Evolutionary conservation across 2,888 invertebrate species (phyloP), one percentile per base, ranked within the genome.

Genomic region (Brachypalpus laphriformis): DNA sequence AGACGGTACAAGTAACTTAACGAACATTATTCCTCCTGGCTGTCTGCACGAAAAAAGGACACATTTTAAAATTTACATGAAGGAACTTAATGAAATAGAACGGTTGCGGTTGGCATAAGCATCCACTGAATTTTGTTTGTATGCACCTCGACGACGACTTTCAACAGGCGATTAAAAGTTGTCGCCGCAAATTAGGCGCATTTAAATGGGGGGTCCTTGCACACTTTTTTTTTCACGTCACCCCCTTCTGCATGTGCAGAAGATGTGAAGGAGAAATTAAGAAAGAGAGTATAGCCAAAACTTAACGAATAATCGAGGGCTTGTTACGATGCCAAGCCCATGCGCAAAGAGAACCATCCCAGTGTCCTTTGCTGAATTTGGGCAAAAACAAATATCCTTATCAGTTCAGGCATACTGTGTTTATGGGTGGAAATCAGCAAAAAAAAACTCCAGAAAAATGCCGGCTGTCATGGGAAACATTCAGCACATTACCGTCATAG

Each of bases 161-260:
- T 86, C 82, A 86, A 86, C 86, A 86, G 86, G 86, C 86, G 81
- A 86, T 86, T 82, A 86, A 82, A 82, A 82, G 51, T 81, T 75
- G 80, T 81, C 75, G 71, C 75, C 80, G 47, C 85, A 80, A 76
- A 80, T 81, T 80, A 75, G 75, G 65, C 66, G 70, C 71, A 81
- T 85, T 75, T 81, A 85, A 80, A 76, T 61, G 59, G 71, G 63
- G 47, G 59, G 57, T 74, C 59, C 80, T 76, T 85, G 45, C 71
- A 81, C 59, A 56, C 14, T 42, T 61, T 75, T 49, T n/a, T 75
- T 63, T 78, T 74, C 45, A 31, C 34, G 8, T 68, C 20, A 37
- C 11, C 47, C 49, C 7, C 34, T n/a, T n/a, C 54, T 45, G 8
- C 20, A 37, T 3, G n/a, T 16, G 0, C 54, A 28, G 8, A n/a